Conservation (phyloP, 2,888 invertebrate genomes). For the Nasonovia ribisnigri region DNA sequence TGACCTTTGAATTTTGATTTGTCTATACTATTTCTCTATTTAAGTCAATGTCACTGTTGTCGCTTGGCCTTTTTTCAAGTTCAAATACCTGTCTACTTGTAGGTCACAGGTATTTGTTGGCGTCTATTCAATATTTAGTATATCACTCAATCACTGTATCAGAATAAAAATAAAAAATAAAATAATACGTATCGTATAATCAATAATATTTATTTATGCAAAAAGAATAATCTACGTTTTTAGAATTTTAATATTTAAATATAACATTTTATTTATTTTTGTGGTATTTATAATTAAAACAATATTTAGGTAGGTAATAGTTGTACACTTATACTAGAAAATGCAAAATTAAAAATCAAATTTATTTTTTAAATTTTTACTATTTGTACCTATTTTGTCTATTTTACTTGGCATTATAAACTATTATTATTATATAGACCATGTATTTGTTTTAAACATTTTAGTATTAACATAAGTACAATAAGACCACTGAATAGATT, state of each 20-base stretch:
- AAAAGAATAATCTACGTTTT: neutral
- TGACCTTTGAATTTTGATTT: neutral
- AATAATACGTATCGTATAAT: neutral
- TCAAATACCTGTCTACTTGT: slow-evolving; percentile 45
- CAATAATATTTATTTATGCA: slow-evolving; percentile 10
- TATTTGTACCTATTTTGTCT: neutral
- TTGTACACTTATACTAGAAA: neutral
- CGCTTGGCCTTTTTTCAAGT: slow-evolving; percentile 57
- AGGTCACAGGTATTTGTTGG: slow-evolving; percentile 35
- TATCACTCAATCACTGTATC: neutral
- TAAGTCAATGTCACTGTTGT: slow-evolving; percentile 43
- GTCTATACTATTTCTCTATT: neutral
- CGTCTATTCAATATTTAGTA: neutral
- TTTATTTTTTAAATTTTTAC: neutral
- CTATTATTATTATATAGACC: neutral
- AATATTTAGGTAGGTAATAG: neutral
- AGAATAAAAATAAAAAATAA: neutral
- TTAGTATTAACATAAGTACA: neutral
- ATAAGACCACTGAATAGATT: no score
- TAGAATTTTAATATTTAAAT: neutral
- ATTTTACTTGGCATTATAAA: neutral
- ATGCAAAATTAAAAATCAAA: neutral
- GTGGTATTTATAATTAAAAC: neutral
- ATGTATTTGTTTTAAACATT: neutral
- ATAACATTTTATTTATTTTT: neutral